Percentiles rank a stretch among this genome's conserved stretches.
Conservation (phyloP, 2,113 vertebrate species). For the Addax nasomaculatus region DNA sequence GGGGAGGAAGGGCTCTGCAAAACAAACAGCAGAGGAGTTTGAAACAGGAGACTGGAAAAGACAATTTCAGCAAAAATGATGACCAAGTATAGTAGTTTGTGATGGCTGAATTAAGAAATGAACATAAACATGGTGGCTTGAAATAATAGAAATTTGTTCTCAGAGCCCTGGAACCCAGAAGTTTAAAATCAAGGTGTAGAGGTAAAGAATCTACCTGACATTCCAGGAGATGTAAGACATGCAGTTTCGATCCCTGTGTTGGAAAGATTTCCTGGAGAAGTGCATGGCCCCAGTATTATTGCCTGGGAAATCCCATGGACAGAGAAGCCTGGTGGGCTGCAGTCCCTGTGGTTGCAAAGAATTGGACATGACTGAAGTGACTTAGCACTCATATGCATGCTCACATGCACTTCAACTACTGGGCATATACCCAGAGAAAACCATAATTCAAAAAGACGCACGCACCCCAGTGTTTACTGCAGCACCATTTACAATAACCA, state of each 20-base stretch:
- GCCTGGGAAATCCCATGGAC: not conserved
- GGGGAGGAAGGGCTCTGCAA: not conserved
- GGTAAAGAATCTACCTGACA: no score
- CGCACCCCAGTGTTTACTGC: not conserved
- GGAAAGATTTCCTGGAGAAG: not conserved
- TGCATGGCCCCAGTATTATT: not conserved
- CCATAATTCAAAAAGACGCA: not conserved
- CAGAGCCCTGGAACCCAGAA: not conserved
- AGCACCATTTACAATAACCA: not conserved
- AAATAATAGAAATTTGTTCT: not conserved
- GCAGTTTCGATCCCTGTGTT: not conserved
- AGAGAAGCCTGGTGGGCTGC: not conserved
- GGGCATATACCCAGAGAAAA: not conserved
- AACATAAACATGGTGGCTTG: not conserved
- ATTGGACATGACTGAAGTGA: not conserved
- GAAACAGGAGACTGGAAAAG: not conserved
- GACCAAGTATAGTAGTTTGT: not conserved
- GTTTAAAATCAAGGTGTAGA: no score
- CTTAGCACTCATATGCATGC: not conserved
- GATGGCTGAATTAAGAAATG: not conserved
- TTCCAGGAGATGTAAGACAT: not conserved
- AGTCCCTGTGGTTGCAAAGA: not conserved
- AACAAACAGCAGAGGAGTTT: not conserved
- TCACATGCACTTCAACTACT: not conserved
- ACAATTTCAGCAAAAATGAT: not conserved